Conservation (phyloP, 37 sponge, comb jelly and placozoan species). For the Aplysina aerophoba region DNA sequence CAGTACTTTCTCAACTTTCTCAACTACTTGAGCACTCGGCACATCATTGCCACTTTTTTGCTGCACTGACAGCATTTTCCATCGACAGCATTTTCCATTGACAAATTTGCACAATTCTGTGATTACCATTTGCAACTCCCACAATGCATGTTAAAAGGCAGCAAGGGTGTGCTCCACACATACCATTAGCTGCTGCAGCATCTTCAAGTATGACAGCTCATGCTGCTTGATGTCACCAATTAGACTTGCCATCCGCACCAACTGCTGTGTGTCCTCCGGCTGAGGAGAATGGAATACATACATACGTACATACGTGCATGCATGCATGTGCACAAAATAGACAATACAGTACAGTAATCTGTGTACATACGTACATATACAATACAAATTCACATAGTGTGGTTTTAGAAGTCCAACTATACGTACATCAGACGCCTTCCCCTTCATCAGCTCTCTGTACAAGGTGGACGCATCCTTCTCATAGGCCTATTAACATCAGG, state of each 20-base stretch:
- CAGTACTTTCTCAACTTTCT: too few species aligned
- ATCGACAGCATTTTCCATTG: too few species aligned
- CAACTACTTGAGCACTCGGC: too few species aligned
- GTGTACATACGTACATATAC: neutral
- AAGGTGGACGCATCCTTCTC: neutral
- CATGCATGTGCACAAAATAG: neutral
- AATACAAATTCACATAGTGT: too few species aligned
- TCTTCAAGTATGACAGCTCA: slow-evolving; percentile 62
- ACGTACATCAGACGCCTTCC: slow-evolving; percentile 1
- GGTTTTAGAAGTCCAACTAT: too few species aligned
- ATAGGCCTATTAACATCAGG: neutral
- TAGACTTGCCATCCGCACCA: slow-evolving; percentile 56
- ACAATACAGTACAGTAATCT: neutral
- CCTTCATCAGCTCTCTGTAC: slow-evolving; percentile 4
- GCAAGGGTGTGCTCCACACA: neutral
- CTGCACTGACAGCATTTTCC: too few species aligned
- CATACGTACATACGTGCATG: neutral
- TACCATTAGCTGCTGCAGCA: slow-evolving; percentile 68
- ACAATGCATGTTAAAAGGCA: too few species aligned
- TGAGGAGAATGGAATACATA: neutral
- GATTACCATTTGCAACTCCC: too few species aligned
- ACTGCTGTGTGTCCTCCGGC: slow-evolving; percentile 41
- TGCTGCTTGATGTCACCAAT: slow-evolving; percentile 66
- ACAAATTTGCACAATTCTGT: too few species aligned
- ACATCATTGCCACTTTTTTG: too few species aligned